A percentile compares a stretch with the other conserved stretches of the same genome.
These are phyloP conservation scores for Oligia strigilis DNA, from an alignment of 2,888 invertebrate species.

Conservation along the genomic window DNA sequence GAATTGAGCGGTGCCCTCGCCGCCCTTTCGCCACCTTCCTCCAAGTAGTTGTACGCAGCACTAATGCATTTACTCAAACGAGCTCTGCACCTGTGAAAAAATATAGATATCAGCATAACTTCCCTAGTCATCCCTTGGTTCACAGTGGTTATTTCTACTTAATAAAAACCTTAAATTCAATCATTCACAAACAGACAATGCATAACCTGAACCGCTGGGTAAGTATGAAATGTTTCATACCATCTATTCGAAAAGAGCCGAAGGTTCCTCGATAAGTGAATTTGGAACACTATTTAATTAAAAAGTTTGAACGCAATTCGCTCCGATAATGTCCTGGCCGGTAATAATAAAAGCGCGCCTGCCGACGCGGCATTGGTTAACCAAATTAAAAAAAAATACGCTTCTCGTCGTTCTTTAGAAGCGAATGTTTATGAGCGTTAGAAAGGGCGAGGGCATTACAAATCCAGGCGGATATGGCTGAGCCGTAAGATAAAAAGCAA, in stretches of 20 bases:
- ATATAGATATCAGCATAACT: not conserved
- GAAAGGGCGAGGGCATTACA: not conserved
- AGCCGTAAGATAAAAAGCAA: not conserved
- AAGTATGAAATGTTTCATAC: too few species aligned
- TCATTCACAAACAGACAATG: too few species aligned
- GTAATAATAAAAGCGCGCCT: too few species aligned
- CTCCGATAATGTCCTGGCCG: too few species aligned
- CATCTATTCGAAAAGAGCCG: too few species aligned
- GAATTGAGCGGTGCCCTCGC: slow-evolving; percentile 84
- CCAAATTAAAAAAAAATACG: too few species aligned
- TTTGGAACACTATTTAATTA: too few species aligned
- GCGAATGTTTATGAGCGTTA: not conserved
- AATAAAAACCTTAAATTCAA: not conserved
- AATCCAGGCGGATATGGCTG: not conserved
- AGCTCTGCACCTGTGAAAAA: slow-evolving; percentile 78
- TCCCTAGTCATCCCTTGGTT: too few species aligned
- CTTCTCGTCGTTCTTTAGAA: not conserved
- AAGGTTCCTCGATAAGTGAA: too few species aligned
- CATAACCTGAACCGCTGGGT: too few species aligned
- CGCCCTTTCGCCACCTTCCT: slow-evolving; percentile 86
- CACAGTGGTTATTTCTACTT: not conserved
- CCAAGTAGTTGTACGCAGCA: slow-evolving; percentile 87
- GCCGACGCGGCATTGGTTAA: too few species aligned
- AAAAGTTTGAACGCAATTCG: too few species aligned
- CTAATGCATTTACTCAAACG: slow-evolving; percentile 88